These are phyloP conservation scores for Hirtodrosophila histrioides DNA, from an alignment of 2,888 invertebrate genomes.

Conservation along the genomic window DNA sequence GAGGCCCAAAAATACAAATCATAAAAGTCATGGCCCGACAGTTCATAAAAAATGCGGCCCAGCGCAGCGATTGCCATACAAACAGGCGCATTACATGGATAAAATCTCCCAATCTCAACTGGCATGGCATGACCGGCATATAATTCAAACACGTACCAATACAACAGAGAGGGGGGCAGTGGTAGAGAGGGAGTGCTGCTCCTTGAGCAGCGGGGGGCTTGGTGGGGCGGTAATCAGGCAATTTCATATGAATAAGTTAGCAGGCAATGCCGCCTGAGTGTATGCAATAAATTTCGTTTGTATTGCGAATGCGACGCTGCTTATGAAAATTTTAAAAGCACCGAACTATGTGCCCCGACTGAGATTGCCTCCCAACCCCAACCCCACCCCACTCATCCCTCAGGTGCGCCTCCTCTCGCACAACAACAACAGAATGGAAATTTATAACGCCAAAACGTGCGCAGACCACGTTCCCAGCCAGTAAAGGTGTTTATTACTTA, in stretches of 20 bases:
- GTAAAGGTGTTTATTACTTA: slow-evolving; percentile 75
- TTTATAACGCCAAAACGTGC: slow-evolving; percentile 62
- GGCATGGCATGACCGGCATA: slow-evolving; percentile 69
- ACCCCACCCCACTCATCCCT: background rate
- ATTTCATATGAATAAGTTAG: slow-evolving; percentile 77
- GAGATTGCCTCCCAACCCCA: slow-evolving; percentile 49
- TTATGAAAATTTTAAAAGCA: slow-evolving; percentile 74
- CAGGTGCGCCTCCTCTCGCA: slow-evolving; percentile 8
- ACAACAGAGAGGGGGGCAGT: slow-evolving; percentile 16
- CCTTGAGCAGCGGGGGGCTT: slow-evolving; percentile 15
- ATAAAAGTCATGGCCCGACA: slow-evolving; percentile 70
- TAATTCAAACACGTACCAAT: slow-evolving; percentile 77
- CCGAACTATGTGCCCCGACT: slow-evolving; percentile 68
- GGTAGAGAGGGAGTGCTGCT: slow-evolving; percentile 10
- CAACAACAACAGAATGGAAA: slow-evolving; percentile 61
- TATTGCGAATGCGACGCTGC: slow-evolving; percentile 69
- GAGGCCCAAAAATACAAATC: slow-evolving; percentile 63
- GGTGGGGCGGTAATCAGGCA: slow-evolving; percentile 71
- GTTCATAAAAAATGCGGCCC: slow-evolving; percentile 77
- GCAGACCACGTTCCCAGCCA: slow-evolving; percentile 20
- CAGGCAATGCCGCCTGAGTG: slow-evolving; percentile 71
- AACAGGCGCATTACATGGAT: slow-evolving; percentile 67
- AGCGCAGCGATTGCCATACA: slow-evolving; percentile 75
- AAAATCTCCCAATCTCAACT: slow-evolving; percentile 42
- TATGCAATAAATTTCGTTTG: slow-evolving; percentile 73